A percentile compares a stretch with the other conserved stretches of the same genome.
phyloP scores from a whole-genome alignment of 1,140 invertebrate genomes.

The Rhopalosiphum maidis region DNA sequence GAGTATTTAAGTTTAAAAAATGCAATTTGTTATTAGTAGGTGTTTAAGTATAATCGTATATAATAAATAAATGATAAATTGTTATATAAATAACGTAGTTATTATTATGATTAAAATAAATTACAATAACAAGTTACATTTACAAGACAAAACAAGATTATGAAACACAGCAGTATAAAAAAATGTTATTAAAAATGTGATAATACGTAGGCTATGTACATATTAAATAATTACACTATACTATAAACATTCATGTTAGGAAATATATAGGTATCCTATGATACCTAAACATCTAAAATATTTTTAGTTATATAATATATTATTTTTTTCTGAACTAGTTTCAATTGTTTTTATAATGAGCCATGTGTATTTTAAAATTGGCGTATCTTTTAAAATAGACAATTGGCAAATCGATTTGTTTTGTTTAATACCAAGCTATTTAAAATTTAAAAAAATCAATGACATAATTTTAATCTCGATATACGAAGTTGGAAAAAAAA shows the following conservation, averaged over 20 bases:
- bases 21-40: background rate
- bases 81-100: background rate
- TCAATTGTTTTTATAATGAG: background rate
- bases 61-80: background rate
- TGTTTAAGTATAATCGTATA: background rate
- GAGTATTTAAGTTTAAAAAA: background rate
- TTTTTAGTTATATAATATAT: background rate
- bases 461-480: slow-evolving; percentile 48
- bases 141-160: background rate
- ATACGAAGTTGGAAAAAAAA: slow-evolving; percentile 22
- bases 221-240: background rate
- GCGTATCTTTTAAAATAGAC: background rate
- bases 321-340: background rate
- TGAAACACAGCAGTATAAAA: background rate
- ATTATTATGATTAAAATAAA: background rate
- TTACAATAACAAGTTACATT: background rate
- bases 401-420: slow-evolving; percentile 12
- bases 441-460: slow-evolving; percentile 19
- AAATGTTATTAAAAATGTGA: background rate
- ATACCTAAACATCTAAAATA: background rate
- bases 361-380: background rate
- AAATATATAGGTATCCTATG: background rate
- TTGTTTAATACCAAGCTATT: background rate
- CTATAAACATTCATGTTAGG: background rate
- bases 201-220: background rate